A percentile compares a stretch with the other conserved stretches of the same genome.
phyloP scores from a whole-genome alignment of 2,113 vertebrate genomes.

The Dicaeum eximium region DNA sequence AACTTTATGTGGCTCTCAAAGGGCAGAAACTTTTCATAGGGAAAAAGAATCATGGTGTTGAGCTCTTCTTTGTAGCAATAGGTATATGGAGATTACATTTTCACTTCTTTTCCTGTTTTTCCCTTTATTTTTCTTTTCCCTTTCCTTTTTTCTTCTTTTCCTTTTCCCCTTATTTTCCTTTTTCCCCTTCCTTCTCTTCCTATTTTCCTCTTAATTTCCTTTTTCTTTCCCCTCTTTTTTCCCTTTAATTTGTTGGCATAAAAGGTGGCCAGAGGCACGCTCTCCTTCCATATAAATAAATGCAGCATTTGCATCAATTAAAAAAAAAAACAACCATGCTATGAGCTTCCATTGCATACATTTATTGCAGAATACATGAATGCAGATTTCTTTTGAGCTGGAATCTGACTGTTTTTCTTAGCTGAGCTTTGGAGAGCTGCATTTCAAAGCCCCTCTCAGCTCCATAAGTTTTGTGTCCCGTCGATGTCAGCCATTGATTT shows the following conservation, averaged over 20 bases:
- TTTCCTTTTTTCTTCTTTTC: background rate
- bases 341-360: background rate
- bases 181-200: no score
- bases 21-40: background rate
- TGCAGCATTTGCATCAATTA: background rate
- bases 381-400: background rate
- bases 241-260: background rate
- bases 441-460: slow-evolving; percentile 43
- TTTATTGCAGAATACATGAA: background rate
- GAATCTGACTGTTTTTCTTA: background rate
- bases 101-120: background rate
- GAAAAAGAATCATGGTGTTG: background rate
- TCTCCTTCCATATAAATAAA: background rate
- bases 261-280: background rate
- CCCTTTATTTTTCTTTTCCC: background rate
- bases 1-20: background rate
- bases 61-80: background rate
- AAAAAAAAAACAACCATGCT: background rate
- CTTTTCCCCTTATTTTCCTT: background rate
- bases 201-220: background rate
- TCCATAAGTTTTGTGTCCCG: slow-evolving; percentile 41
- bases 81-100: background rate
- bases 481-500: slow-evolving; percentile 50
- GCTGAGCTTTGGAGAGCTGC: slow-evolving; percentile 43
- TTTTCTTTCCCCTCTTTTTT: background rate